phyloP scores from a whole-genome alignment of 2,888 invertebrate genomes.

The Ormyrus thymus region DNA sequence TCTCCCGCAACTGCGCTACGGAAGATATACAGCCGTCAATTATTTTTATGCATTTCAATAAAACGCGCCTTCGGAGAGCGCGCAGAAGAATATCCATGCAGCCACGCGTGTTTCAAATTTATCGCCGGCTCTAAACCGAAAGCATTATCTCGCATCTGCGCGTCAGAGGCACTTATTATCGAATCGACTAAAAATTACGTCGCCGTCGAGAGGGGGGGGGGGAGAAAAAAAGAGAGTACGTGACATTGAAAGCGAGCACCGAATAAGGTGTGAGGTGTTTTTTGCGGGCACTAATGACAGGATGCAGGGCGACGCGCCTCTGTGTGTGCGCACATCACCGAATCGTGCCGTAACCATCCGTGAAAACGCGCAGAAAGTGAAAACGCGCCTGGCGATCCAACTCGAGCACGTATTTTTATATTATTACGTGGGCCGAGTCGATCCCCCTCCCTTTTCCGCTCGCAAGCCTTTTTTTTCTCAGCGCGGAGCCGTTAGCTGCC shows the following conservation, averaged over 20 bases:
- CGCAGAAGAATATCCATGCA: too few species aligned
- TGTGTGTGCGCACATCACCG: constrained; percentile 27
- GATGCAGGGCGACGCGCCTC: constrained; percentile 43
- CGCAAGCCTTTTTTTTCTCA: too few species aligned
- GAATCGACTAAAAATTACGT: too few species aligned
- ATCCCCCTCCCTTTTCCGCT: too few species aligned
- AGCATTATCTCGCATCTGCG: too few species aligned
- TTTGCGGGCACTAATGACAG: constrained; percentile 41
- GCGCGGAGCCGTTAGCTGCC: too few species aligned
- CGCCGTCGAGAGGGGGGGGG: too few species aligned
- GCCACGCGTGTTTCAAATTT: too few species aligned
- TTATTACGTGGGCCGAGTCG: not conserved
- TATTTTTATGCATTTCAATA: not conserved
- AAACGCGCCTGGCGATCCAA: constrained; percentile 7
- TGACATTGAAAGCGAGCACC: constrained; percentile 33
- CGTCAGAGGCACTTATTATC: too few species aligned
- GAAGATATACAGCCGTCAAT: constrained; percentile 3
- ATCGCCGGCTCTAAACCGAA: too few species aligned
- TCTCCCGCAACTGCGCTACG: not conserved
- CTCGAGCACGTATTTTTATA: not conserved
- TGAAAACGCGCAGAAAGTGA: constrained; percentile 49
- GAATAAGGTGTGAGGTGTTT: constrained; percentile 42
- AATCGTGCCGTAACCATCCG: constrained; percentile 43
- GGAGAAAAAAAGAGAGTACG: not conserved
- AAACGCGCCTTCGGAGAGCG: too few species aligned